Evolutionary conservation across 2,797 vertebrate species (phyloP), one percentile per base, ranked within the genome.

Genomic region (Sebastes cheni): DNA sequence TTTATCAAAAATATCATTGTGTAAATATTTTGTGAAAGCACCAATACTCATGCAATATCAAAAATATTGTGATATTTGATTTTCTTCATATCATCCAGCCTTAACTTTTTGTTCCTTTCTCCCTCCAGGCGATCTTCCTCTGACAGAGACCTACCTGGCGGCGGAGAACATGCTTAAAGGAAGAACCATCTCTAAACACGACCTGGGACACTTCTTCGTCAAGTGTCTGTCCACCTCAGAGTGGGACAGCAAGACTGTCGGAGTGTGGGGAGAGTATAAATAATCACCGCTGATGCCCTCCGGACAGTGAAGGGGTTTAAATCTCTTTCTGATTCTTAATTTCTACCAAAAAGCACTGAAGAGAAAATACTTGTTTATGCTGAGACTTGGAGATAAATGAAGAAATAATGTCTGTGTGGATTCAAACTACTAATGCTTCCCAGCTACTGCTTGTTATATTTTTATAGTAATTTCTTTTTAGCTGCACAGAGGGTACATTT

Each of bases 121-220:
- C 12, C 55, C n/a, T 79, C 1, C 92, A 97, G 97, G 77, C 7
- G 93, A 97, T 62, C 94, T 97, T 23, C 97, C 97, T 0, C 94
- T 98, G 88, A 99, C 97, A 0, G 94, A 95, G 55, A 85, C 81
- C 22, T 98, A 98, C 92, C 80, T 80, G 0, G 93, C 88, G 22
- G 88, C 95, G 0, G 94, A 97, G 79, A 95, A 95, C 58, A 94
- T 89, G 86, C 84, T 95, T 0, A 94, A 88, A 30, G 96, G 96
- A 56, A 88, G 96, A 72, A 95, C 96, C 79, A 97, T 99, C 90
- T 99, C 98, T 72, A 97, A 96, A 87, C 94, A 96, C 0, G 98
- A 98, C 87, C 95, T 99, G 67, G 97, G 96, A 60, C 96, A 98
- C 87, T 97, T 97, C 93, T 97, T 99, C 67, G 95, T 98, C 60